phyloP scores from a whole-genome alignment of 2,113 vertebrate genomes.

The Ramphastos sulfuratus region DNA sequence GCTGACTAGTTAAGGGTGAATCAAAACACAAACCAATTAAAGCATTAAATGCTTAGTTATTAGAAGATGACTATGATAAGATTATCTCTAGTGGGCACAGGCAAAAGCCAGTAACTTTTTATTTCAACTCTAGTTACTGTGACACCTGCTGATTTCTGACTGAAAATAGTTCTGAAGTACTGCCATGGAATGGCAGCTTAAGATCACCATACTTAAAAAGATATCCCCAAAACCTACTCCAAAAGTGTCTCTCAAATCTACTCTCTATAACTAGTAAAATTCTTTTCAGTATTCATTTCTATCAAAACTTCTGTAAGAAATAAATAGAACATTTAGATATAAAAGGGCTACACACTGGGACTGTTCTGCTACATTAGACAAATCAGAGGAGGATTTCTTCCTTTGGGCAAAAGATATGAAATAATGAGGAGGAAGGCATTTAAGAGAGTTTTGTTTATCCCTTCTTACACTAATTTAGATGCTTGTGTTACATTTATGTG shows the following conservation, averaged over 20 bases:
- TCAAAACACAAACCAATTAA: background rate
- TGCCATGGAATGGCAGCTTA: background rate
- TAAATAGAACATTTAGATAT: background rate
- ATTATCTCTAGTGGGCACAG: background rate
- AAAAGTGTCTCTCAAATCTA: background rate
- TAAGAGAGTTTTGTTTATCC: background rate
- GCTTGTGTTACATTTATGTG: background rate
- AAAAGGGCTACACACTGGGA: background rate
- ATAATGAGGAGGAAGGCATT: background rate
- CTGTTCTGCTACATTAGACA: no score
- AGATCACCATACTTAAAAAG: background rate
- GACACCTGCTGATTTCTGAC: background rate
- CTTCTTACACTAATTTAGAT: background rate
- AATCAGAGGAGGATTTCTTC: background rate
- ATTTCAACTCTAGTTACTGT: background rate
- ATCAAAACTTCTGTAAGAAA: background rate
- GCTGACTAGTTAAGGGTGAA: background rate
- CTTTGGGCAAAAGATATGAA: background rate
- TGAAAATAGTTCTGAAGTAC: background rate
- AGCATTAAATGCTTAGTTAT: background rate
- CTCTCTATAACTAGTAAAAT: background rate
- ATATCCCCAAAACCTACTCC: background rate
- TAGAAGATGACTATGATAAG: background rate
- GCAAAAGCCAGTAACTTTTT: background rate
- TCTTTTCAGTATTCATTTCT: background rate